Evolutionary conservation across 1,140 invertebrate species (phyloP), one percentile per base, ranked within the genome.

Genomic region (Papilio xuthus): DNA sequence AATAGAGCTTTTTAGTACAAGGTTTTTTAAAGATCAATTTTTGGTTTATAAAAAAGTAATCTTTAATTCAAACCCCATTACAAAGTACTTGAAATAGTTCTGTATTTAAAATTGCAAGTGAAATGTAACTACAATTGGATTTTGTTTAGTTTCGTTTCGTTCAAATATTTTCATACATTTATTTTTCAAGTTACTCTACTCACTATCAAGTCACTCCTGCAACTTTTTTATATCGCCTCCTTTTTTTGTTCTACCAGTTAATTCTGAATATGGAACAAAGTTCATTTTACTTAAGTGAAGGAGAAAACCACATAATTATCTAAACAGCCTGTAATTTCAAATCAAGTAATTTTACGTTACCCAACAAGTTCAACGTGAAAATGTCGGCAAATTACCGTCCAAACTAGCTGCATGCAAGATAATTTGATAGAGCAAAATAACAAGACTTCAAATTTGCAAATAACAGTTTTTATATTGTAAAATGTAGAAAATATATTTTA

Each of bases 251-350:
- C 32, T 37, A 37, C 7, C 1, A 37, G 32, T 37, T 37, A 37
- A 37, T 37, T 0, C 4, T 6, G 32, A 37, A 37, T 37, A 37
- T 2, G 13, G 23, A 26, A 60, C 10, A 26, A 12, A 26, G 9
- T 0, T 60, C 4, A 56, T 23, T 56, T 23, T 26, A 26, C 9
- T 4, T 26, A 60, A 60, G 23, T 60, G 23, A 7, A 60, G 56
- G 23, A 23, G 56, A 60, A 23, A 12, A 26, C 26, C n/a, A 20
- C 50, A 28, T n/a, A 20, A 53, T 53, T 53, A 53, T 53, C 6
- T 20, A 53, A 60, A 60, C n/a, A 3, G 56, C 60, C 23, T 67
- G 60, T 28, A 67, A 67, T 60, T 60, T 60, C 56, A 60, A 60
- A 60, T 67, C 60, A 67, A 67, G 26, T 67, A 9, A 32, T 67